Base-by-base conservation (phyloP, 2,888 invertebrate genomes). In the Scrobipalpa atriplicella region DNA sequence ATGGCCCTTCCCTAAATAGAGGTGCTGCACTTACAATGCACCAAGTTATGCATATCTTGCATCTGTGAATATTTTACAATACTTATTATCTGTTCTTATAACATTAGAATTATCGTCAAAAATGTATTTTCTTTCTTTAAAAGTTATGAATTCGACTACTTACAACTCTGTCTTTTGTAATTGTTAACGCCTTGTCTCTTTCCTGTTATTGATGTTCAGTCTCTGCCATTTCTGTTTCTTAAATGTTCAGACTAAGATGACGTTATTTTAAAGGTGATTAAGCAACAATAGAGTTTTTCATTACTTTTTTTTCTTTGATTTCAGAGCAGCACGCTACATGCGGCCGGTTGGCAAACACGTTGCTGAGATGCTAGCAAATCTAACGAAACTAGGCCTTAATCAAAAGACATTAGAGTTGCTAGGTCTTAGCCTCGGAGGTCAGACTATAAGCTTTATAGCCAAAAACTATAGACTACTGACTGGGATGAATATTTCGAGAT, bases 401-500 rank as follows among this genome's bases (percentile, higher is more conserved):
- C 86, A 86, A 0, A 85, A 86, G 65, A 80, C 74, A 8, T 67
- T 87, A 0, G 84, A 89, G 56, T 66, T 91, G 0, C 69, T 87
- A 0, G 89, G 90, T 0, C 69, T 89, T 1, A 89, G 90, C 43
- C 75, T 90, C 0, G 90, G 90, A 2, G 86, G 73, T 0, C 89
- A 90, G 0, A 88, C 88, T 0, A 76, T 82, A 2, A 84, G 90
- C 68, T 89, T 82, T 67, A 80, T 87, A 43, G 90, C 83, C 5
- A 90, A 89, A 64, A 76, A 82, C 71, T 90, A 77, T 67, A 73
- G 71, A 63, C 47, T 70, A 0, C 21, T 84, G 18, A 85, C 88
- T 0, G 89, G 89, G 0, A 70, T 56, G 19, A 89, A 80, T 2
- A 71, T 89, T 18, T 80, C 84, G 0, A 78, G 85, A 65, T 1